Evolutionary conservation across 2,888 invertebrate genomes (phyloP).

Genomic region (Brachylomia viminalis): DNA sequence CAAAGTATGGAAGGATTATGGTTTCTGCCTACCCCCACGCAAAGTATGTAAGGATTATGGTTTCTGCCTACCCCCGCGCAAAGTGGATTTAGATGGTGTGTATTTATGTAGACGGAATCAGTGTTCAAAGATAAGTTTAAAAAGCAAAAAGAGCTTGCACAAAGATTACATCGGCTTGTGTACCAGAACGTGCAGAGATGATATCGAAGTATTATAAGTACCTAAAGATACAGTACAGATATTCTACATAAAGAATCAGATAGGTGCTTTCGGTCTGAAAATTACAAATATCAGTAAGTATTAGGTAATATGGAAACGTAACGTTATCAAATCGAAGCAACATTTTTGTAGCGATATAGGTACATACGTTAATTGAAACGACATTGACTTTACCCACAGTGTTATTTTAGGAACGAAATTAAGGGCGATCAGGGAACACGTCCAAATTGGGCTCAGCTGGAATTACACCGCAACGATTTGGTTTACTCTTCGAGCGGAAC

Average conservation of each 20-base stretch:
- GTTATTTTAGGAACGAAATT: conserved; percentile 45
- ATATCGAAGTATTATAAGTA: neutral
- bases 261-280: neutral
- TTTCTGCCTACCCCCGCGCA: neutral
- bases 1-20: no score
- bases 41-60: neutral
- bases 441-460: conserved; percentile 1
- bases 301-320: neutral
- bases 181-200: neutral
- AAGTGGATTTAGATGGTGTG: neutral
- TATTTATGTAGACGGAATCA: neutral
- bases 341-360: neutral
- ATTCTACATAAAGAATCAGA: neutral
- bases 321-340: neutral
- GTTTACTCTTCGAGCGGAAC: conserved; percentile 1
- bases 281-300: neutral
- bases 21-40: no score
- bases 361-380: conserved; percentile 23
- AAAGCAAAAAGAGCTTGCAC: neutral
- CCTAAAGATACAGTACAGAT: neutral
- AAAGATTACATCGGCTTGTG: neutral
- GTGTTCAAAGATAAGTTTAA: neutral
- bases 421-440: conserved; percentile 7
- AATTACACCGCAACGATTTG: conserved; percentile 16
- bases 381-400: conserved; percentile 3